These are phyloP conservation scores for Tinea pellionella DNA, from an alignment of 2,888 invertebrate species.

Conservation along the genomic window DNA sequence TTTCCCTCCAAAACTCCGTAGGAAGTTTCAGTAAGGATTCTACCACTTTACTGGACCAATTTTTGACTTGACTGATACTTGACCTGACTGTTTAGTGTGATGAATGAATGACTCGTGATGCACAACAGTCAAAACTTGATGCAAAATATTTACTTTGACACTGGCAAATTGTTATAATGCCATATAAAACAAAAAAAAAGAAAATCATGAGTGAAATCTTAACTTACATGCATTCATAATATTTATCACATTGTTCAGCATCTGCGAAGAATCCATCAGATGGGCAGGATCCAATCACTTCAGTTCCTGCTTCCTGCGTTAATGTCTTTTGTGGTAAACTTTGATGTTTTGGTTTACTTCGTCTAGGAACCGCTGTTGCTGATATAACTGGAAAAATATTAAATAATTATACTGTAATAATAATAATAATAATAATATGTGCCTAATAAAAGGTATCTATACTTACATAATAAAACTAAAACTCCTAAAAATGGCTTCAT, in stretches of 20 bases:
- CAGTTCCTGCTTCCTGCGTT: slow-evolving; percentile 49
- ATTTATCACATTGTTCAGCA: slow-evolving; percentile 89
- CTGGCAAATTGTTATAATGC: too few relatives aligned
- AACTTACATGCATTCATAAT: slow-evolving; percentile 78
- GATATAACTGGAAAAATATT: slow-evolving; percentile 33
- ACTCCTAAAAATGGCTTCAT: background rate
- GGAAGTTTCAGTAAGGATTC: too few relatives aligned
- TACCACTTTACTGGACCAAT: too few relatives aligned
- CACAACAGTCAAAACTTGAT: too few relatives aligned
- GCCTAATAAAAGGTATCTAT: background rate
- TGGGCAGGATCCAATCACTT: slow-evolving; percentile 77
- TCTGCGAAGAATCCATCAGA: slow-evolving; percentile 89
- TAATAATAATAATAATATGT: background rate
- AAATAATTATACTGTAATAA: slow-evolving; percentile 18
- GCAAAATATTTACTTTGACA: too few relatives aligned
- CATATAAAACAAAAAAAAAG: too few relatives aligned
- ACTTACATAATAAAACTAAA: background rate
- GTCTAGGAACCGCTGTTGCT: slow-evolving; percentile 42
- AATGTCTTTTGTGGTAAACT: slow-evolving; percentile 36
- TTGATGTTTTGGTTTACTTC: slow-evolving; percentile 35
- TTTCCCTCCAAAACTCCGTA: too few relatives aligned
- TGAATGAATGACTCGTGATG: too few relatives aligned
- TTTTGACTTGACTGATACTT: too few relatives aligned
- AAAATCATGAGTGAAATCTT: too few relatives aligned
- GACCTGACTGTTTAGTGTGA: too few relatives aligned